Evolutionary conservation across 2,113 vertebrate genomes (phyloP).

Genomic region (Dolichotis patagonum): DNA sequence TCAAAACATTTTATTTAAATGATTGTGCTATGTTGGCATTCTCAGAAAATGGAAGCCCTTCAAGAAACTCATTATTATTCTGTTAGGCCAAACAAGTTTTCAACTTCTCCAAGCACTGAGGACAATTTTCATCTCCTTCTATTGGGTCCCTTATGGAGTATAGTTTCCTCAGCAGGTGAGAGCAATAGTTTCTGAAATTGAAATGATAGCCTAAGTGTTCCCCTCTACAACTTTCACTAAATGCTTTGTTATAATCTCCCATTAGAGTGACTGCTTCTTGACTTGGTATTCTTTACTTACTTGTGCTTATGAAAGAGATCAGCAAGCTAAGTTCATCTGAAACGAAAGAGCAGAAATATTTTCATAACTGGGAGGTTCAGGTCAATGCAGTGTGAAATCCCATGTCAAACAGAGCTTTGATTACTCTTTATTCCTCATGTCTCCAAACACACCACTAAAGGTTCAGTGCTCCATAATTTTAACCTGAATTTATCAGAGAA

Average conservation of each 20-base stretch:
- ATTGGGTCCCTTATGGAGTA: background rate
- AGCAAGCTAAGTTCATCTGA: background rate
- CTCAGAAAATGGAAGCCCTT: constrained; percentile 31
- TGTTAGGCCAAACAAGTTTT: background rate
- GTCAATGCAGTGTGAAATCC: background rate
- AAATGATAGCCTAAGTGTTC: background rate
- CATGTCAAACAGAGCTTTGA: background rate
- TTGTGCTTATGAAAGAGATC: background rate
- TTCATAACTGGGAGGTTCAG: background rate
- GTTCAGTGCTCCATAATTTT: background rate
- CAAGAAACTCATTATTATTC: background rate
- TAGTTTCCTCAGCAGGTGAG: background rate
- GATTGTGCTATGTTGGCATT: background rate
- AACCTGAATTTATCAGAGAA: background rate
- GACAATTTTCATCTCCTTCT: background rate
- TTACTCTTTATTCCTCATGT: background rate
- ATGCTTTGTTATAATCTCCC: background rate
- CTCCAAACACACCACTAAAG: background rate
- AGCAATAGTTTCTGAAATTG: constrained; percentile 30
- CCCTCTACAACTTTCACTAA: background rate
- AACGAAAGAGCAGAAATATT: constrained; percentile 6
- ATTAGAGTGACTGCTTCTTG: background rate
- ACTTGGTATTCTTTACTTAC: background rate
- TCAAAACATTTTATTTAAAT: constrained; percentile 28
- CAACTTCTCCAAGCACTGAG: background rate